phyloP scores from a whole-genome alignment of 2,888 invertebrate genomes.

The Diarsia brunnea region DNA sequence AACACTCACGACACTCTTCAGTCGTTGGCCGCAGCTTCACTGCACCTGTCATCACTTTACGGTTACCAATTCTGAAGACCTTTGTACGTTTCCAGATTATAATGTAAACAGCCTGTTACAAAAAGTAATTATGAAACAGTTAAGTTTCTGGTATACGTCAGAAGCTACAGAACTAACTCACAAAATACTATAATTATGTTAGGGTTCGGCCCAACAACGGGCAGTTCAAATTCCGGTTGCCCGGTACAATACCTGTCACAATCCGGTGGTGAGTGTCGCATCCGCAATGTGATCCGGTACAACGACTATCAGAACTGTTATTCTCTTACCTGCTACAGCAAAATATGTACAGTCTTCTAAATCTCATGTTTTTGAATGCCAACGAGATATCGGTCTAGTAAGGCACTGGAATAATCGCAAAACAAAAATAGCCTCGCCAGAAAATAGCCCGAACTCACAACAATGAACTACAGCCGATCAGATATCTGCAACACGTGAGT shows the following conservation, averaged over 20 bases:
- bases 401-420: neutral
- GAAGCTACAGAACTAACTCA: neutral
- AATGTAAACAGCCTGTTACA: neutral
- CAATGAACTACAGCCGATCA: conserved; percentile 7
- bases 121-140: neutral
- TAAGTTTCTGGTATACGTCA: neutral
- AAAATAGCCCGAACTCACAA: conserved; percentile 7
- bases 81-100: neutral
- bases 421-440: conserved; percentile 9
- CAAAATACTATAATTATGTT: neutral
- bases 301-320: neutral
- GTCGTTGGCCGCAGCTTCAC: neutral
- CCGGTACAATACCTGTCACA: neutral
- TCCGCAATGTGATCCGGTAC: neutral
- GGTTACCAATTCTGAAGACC: neutral
- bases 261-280: neutral
- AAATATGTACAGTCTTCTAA: neutral
- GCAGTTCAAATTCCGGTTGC: neutral
- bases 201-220: too few species aligned
- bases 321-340: neutral
- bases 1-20: neutral
- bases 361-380: neutral
- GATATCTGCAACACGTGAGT: conserved; percentile 11
- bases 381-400: neutral
- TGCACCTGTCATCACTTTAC: neutral